Evolutionary conservation across 2,797 vertebrate species (phyloP), one percentile per base, ranked within the genome.

Genomic region (Scyliorhinus canicula): DNA sequence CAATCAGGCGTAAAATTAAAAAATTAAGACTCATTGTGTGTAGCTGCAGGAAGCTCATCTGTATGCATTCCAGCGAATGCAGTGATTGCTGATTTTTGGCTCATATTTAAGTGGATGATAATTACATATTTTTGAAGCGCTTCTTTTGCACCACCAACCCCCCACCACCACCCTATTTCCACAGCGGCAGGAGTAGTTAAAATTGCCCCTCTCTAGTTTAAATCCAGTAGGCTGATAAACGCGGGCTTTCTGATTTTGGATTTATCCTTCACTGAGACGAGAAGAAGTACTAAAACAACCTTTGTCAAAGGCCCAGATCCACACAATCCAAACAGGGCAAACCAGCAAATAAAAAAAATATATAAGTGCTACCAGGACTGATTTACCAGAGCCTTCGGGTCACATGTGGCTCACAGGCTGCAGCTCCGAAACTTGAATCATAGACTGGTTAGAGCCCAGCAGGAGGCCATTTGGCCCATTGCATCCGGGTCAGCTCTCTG

Each of bases 81-180:
- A 35, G n/a, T 91, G 88, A 63, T 63, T 91, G 88, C 35, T 91
- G 57, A 91, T 91, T 91, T 91, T 91, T 60, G 31, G 55, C 35
- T 40, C 86, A 40, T 91, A 26, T 82, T 82, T 82, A 47, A 82
- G 44, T 47, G 40, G 44, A 82, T 47, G 40, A 82, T 47, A 63
- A 63, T 91, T 40, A 91, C 2, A 40, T 40, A 63, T 91, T 91
- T 40, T 91, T 4, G 55, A 44, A 40, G n/a, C 60, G 0, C 4
- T 55, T 26, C 14, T 63, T 24, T 6, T 31, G 31, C 52, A 88
- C n/a, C n/a, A n/a, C n/a, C n/a, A n/a, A n/a, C n/a, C 65, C 21
- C 65, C 26, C 26, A 0, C 21, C 65, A 2, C 1, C 65, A 0
- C 24, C 69, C 7, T 4, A 6, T 71, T 35, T 35, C 69, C 69